Evolutionary conservation across 2,113 vertebrate species (phyloP).

Genomic region (Lophotis ruficrista): DNA sequence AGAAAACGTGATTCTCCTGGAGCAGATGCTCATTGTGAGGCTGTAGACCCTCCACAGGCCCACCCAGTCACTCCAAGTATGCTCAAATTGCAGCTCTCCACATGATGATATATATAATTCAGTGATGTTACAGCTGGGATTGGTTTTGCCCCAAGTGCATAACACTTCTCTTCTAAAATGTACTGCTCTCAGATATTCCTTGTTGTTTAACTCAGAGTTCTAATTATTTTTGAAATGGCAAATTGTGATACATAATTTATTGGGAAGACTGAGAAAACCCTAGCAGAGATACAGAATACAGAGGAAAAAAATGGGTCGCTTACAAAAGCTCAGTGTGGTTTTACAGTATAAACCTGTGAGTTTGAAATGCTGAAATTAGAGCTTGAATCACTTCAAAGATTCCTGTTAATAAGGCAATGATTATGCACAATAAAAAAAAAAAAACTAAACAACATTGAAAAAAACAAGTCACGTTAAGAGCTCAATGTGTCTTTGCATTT

Average conservation of each 20-base stretch:
- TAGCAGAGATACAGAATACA: background rate
- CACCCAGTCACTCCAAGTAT: background rate
- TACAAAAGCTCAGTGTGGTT: background rate
- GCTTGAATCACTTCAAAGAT: slow-evolving; percentile 49
- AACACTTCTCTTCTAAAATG: background rate
- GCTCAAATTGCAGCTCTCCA: background rate
- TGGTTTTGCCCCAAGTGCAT: slow-evolving; percentile 20
- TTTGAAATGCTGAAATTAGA: slow-evolving; percentile 43
- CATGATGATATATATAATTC: slow-evolving; percentile 5
- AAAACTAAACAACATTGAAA: background rate
- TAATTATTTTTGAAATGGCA: slow-evolving; percentile 55
- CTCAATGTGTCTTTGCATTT: slow-evolving; percentile 11
- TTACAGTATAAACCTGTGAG: background rate
- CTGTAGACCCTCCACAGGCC: background rate
- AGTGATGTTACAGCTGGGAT: background rate
- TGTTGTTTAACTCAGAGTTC: slow-evolving; percentile 15
- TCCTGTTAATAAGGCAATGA: slow-evolving; percentile 38
- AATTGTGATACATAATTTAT: slow-evolving; percentile 63
- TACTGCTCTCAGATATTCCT: background rate
- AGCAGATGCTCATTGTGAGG: background rate
- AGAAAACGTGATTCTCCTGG: background rate
- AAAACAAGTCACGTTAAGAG: background rate
- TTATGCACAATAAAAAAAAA: slow-evolving; percentile 37
- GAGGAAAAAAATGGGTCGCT: background rate
- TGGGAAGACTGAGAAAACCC: slow-evolving; percentile 16